A percentile compares a stretch with the other conserved stretches of the same genome.
These are phyloP conservation scores for Cyclina sinensis DNA, from an alignment of 1,140 invertebrate genomes.

Conservation along the genomic window DNA sequence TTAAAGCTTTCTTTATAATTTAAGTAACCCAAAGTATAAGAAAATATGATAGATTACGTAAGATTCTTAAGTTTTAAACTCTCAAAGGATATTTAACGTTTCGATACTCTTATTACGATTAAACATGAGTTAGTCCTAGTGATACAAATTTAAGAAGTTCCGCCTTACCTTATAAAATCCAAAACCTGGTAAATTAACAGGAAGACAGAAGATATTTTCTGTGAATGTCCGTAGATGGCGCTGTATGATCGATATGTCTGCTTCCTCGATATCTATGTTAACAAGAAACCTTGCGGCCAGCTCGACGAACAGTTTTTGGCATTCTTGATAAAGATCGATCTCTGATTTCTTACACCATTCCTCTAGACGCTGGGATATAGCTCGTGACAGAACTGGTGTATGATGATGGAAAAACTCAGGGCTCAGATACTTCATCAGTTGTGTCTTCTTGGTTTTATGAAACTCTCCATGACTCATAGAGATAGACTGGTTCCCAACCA, in stretches of 20 bases:
- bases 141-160: too few species aligned
- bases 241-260: conserved; percentile 60
- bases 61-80: too few species aligned
- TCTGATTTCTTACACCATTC: conserved; percentile 71
- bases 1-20: too few species aligned
- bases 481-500: conserved; percentile 74
- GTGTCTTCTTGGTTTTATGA: conserved; percentile 70
- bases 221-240: conserved; percentile 67
- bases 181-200: conserved; percentile 75
- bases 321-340: conserved; percentile 72
- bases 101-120: too few species aligned
- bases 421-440: conserved; percentile 74
- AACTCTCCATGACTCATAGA: conserved; percentile 67
- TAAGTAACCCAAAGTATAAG: too few species aligned
- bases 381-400: conserved; percentile 64
- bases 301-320: conserved; percentile 73
- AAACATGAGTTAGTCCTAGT: too few species aligned
- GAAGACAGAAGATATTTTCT: conserved; percentile 77
- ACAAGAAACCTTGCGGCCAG: conserved; percentile 73
- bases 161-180: conserved; percentile 75
- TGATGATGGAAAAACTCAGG: conserved; percentile 75
- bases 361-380: conserved; percentile 63
- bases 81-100: too few species aligned
- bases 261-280: conserved; percentile 71
- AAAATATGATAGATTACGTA: too few species aligned